Evolutionary conservation across 1,140 invertebrate genomes (phyloP).

Genomic region (Macrosteles quadrilineatus): DNA sequence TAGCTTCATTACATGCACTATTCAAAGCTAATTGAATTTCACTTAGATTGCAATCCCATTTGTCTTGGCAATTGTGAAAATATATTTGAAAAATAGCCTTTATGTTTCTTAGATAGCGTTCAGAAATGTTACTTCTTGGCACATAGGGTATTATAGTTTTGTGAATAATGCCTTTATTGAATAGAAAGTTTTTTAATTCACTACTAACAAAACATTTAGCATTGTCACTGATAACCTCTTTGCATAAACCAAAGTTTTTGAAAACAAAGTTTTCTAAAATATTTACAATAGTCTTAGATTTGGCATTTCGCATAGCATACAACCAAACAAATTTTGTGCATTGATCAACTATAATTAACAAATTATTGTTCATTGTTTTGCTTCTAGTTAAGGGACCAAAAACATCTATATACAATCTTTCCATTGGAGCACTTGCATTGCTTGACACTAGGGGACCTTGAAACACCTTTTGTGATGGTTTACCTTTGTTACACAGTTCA

Average conservation of each 20-base stretch:
- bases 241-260: not conserved
- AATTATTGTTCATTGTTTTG: not conserved
- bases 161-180: not conserved
- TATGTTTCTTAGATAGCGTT: not conserved
- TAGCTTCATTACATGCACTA: too few relatives aligned
- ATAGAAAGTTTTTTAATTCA: not conserved
- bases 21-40: too few relatives aligned
- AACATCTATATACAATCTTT: not conserved
- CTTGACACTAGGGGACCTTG: not conserved
- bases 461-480: not conserved
- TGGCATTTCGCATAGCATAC: not conserved
- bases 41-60: too few relatives aligned
- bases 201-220: not conserved
- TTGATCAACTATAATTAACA: not conserved
- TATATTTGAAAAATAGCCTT: too few relatives aligned
- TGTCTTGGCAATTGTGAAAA: too few relatives aligned
- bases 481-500: too few relatives aligned
- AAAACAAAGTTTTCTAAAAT: not conserved
- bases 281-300: not conserved
- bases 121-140: not conserved
- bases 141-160: not conserved
- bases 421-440: not conserved
- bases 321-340: not conserved
- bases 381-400: not conserved
- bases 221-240: not conserved